Evolutionary conservation across 2,113 vertebrate genomes (phyloP).

Genomic region (Myotis lucifugus): DNA sequence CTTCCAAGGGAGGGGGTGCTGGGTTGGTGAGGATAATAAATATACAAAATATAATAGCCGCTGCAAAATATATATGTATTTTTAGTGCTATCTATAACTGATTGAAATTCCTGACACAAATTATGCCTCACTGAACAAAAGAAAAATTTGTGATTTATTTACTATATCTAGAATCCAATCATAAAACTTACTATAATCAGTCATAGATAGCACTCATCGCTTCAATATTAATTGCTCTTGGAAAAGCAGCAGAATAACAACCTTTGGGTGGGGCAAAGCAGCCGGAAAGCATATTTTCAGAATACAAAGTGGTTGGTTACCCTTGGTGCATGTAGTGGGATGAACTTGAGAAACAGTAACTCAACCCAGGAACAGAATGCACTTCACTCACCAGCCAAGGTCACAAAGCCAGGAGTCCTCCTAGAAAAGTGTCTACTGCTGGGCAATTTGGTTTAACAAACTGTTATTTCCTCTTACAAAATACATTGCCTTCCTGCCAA

Average conservation of each 20-base stretch:
- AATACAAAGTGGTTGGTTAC: conserved; percentile 32
- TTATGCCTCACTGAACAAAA: conserved; percentile 75
- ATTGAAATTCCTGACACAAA: conserved; percentile 79
- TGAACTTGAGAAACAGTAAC: conserved; percentile 37
- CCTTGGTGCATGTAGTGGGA: neutral
- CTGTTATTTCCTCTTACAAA: conserved; percentile 68
- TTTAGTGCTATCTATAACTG: conserved; percentile 68
- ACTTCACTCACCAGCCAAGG: neutral
- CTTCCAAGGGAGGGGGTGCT: neutral
- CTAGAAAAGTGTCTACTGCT: conserved; percentile 5
- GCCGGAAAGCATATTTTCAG: neutral
- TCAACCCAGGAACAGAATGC: conserved; percentile 41
- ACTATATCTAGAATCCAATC: conserved; percentile 28
- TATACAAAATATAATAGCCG: conserved; percentile 84
- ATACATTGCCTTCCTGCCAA: conserved; percentile 80
- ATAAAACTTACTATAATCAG: conserved; percentile 55
- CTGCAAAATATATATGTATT: conserved; percentile 77
- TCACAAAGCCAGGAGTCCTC: conserved; percentile 21
- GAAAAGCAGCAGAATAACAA: conserved; percentile 26
- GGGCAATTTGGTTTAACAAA: conserved; percentile 57
- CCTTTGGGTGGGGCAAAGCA: neutral
- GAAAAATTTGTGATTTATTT: conserved; percentile 77
- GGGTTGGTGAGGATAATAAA: neutral
- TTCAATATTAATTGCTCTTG: conserved; percentile 63
- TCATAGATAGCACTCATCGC: conserved; percentile 53